phyloP scores from a whole-genome alignment of 2,888 invertebrate species.

The Thereva nobilitata region DNA sequence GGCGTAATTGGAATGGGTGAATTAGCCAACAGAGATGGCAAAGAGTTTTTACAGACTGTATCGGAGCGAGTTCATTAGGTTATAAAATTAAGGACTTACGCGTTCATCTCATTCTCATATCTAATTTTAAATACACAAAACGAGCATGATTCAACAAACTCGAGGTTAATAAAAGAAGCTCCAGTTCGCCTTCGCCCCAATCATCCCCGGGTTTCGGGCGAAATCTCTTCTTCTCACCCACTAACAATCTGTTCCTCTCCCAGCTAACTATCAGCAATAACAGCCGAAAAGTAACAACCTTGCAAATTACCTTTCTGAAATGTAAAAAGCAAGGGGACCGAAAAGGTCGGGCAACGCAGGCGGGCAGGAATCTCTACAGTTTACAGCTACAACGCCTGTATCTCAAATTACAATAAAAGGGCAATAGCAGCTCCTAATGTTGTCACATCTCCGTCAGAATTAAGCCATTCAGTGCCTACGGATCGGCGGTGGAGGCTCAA shows the following conservation, averaged over 20 bases:
- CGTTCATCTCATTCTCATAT: no score
- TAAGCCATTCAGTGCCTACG: slow-evolving; percentile 33
- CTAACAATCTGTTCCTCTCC: slow-evolving; percentile 25
- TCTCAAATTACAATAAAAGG: slow-evolving; percentile 37
- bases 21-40: no score
- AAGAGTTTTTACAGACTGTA: no score
- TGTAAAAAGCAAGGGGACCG: slow-evolving; percentile 11
- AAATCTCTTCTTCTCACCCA: slow-evolving; percentile 31
- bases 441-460: slow-evolving; percentile 38
- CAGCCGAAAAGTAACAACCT: slow-evolving; percentile 29
- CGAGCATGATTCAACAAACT: no score
- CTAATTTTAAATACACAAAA: no score
- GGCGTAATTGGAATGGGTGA: no score
- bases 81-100: no score
- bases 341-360: neutral
- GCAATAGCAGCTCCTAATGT: slow-evolving; percentile 34
- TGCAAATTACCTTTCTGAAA: slow-evolving; percentile 34
- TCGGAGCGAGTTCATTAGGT: no score
- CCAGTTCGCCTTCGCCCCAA: no score
- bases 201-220: neutral
- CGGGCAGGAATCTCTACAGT: slow-evolving; percentile 19
- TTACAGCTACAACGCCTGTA: slow-evolving; percentile 23
- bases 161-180: no score
- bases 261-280: slow-evolving; percentile 32
- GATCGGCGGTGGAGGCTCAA: slow-evolving; percentile 4